Evolutionary conservation across 2,888 invertebrate species (phyloP).

Genomic region (Lomographa bimaculata): DNA sequence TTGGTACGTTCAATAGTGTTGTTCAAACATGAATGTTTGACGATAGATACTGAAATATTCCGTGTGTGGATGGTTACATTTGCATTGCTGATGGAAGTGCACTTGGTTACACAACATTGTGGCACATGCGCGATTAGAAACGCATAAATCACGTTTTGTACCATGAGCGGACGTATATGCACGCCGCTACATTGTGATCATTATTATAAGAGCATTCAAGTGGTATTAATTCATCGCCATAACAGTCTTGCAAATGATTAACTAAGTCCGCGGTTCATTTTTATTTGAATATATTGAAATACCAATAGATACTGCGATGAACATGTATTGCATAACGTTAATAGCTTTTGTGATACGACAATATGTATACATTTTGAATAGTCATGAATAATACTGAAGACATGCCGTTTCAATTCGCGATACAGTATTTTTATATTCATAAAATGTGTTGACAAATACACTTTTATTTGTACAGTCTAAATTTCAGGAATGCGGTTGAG

Average conservation of each 20-base stretch:
- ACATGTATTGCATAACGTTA: slow-evolving; percentile 1
- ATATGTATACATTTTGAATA: background rate
- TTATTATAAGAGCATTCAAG: slow-evolving; percentile 36
- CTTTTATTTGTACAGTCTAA: too few species aligned
- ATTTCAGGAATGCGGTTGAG: too few species aligned
- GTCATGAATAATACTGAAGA: background rate
- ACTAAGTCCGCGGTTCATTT: slow-evolving; percentile 17
- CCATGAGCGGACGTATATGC: slow-evolving; percentile 48
- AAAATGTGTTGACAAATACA: background rate
- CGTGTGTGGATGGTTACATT: slow-evolving; percentile 37
- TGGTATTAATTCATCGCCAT: slow-evolving; percentile 22
- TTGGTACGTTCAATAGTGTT: slow-evolving; percentile 2
- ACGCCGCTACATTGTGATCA: slow-evolving; percentile 43
- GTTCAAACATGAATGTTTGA: slow-evolving; percentile 9
- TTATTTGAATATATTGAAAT: slow-evolving; percentile 12
- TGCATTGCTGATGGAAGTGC: slow-evolving; percentile 33
- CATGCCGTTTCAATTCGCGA: background rate
- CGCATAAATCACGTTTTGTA: slow-evolving; percentile 61
- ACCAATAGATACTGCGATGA: slow-evolving; percentile 1
- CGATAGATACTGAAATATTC: slow-evolving; percentile 28
- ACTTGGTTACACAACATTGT: slow-evolving; percentile 47
- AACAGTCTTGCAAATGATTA: slow-evolving; percentile 16
- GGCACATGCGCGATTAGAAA: slow-evolving; percentile 57
- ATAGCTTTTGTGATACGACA: background rate
- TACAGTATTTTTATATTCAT: background rate